Base-by-base conservation (phyloP, 2,113 vertebrate genomes). In the Toxostoma redivivum region DNA sequence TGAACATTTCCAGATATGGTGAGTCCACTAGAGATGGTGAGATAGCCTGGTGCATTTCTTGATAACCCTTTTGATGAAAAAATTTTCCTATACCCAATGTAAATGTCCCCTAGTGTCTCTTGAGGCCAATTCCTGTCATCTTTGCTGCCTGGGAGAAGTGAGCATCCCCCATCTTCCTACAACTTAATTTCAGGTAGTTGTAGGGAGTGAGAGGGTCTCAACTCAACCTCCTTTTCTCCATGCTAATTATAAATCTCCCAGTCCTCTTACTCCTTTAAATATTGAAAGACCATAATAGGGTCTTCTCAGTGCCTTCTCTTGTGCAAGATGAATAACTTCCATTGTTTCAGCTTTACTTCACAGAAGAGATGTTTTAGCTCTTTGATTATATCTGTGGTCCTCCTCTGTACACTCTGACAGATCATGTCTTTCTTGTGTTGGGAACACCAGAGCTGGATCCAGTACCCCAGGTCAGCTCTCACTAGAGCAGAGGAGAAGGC, bases 401-500 rank as follows among this genome's bases (percentile, higher is more conserved):
- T 86, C 9, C 35, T 56, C 44, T 79, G 24, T 5, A 27, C 31
- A 15, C 5, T 50, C 30, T 38, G 13, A 60, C 13, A 70, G 8
- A 16, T 79, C 18, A 0, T n/a, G 14, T 25, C 30, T 30, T 81
- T 66, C 31, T 30, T 66, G 19, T 37, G 6, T 28, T 80, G 45
- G 18, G 18, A 19, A 22, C 5, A 6, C 7, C 33, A 80, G 31
- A 71, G 3, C 12, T 30, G 25, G 33, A 61, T 19, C 10, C 10
- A 77, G n/a, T 56, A 45, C 7, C 23, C 19, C 25, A 37, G 6
- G 7, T 17, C 8, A 33, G 1, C 11, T 61, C 65, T 56, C 47
- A 61, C 4, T 12, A 66, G 11, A 31, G 24, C 0, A 1, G 28
- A 71, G 25, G 2, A 61, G 12, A 57, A 31, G 15, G 11, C 2